phyloP scores from a whole-genome alignment of 2,888 invertebrate genomes.

The Acrobasis repandana region DNA sequence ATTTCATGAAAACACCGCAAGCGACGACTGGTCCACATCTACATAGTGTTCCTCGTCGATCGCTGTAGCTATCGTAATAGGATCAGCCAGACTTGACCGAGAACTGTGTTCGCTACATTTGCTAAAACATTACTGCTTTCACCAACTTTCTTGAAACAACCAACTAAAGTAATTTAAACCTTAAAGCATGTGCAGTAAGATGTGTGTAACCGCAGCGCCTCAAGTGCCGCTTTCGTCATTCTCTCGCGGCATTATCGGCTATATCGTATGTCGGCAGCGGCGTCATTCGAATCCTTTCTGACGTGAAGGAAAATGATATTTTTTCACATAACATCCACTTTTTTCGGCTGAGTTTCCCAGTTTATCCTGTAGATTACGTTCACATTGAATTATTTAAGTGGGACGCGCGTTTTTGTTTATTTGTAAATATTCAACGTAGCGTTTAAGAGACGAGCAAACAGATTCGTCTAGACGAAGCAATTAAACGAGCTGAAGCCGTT shows the following conservation, averaged over 20 bases:
- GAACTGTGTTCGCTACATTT: conserved; percentile 49
- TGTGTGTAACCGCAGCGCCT: conserved; percentile 1
- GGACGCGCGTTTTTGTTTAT: conserved; percentile 9
- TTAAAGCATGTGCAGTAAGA: conserved; percentile 15
- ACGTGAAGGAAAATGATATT: conserved; percentile 43
- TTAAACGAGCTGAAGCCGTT: conserved; percentile 1
- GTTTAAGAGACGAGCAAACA: conserved; percentile 1
- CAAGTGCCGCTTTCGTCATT: conserved; percentile 45
- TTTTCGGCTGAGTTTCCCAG: conserved; percentile 30
- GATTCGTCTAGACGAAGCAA: conserved; percentile 17
- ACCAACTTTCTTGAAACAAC: conserved; percentile 26
- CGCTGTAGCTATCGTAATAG: conserved; percentile 43
- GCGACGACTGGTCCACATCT: not conserved
- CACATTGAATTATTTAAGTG: conserved; percentile 21
- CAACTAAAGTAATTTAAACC: conserved; percentile 17
- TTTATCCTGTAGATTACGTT: conserved; percentile 29
- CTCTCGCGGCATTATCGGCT: conserved; percentile 45
- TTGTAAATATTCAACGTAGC: conserved; percentile 6
- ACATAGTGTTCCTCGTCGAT: not conserved
- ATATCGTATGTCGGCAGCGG: conserved; percentile 40
- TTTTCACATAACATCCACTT: conserved; percentile 37
- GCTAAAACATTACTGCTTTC: conserved; percentile 38
- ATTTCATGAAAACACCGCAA: not conserved
- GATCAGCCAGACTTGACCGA: conserved; percentile 48
- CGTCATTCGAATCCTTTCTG: conserved; percentile 44